Conservation (phyloP, 1,140 invertebrate genomes). For the Chionoecetes opilio region DNA sequence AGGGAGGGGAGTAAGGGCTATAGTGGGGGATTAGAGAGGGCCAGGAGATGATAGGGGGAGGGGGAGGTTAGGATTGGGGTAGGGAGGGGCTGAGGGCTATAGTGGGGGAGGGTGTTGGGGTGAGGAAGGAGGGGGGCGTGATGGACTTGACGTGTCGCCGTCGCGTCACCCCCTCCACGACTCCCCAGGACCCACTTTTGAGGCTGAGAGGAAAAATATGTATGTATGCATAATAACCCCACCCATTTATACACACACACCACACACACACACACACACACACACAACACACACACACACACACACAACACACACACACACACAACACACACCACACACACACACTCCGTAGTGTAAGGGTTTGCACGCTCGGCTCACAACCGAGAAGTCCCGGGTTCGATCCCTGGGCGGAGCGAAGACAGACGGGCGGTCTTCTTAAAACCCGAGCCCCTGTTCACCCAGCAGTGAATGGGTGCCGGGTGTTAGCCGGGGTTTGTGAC, state of each 20-base stretch:
- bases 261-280: constrained; percentile 7
- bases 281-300: background rate
- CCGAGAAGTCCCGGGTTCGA: too few species aligned
- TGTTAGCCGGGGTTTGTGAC: too few species aligned
- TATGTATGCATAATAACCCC: constrained; percentile 9
- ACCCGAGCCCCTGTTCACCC: too few species aligned
- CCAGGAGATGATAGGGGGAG: background rate
- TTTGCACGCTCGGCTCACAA: too few species aligned
- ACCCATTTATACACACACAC: background rate
- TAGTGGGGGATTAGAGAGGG: background rate
- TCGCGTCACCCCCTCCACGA: background rate
- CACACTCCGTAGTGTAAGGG: too few species aligned
- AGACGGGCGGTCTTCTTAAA: too few species aligned
- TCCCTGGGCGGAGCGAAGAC: too few species aligned
- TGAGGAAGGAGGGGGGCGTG: background rate
- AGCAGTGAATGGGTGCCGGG: too few species aligned
- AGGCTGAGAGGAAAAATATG: background rate
- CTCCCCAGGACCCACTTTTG: background rate
- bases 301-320: too few species aligned
- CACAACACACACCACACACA: too few species aligned
- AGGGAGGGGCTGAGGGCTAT: background rate
- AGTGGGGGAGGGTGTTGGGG: background rate
- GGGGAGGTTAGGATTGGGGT: background rate
- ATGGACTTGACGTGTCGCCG: background rate
- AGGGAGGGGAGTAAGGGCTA: background rate